Conservation (phyloP, 2,113 vertebrate genomes). For the Bujurquina vittata region DNA sequence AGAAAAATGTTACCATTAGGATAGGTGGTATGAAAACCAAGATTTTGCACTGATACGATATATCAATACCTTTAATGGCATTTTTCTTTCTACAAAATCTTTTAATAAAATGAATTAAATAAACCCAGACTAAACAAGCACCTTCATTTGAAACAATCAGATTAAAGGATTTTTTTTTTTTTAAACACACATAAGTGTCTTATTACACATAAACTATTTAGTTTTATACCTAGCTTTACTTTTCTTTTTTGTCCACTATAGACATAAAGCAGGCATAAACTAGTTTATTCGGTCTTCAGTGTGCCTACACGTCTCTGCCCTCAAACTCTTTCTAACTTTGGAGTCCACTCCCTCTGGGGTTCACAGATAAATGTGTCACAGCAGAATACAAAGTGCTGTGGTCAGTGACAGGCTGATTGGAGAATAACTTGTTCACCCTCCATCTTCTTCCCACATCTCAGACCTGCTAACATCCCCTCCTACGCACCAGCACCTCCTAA, state of each 20-base stretch:
- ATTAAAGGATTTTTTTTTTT: not conserved
- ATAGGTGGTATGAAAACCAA: too few species aligned
- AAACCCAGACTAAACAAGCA: not conserved
- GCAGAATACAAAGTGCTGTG: constrained; percentile 19
- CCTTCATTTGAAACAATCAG: too few species aligned
- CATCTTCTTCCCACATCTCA: constrained; percentile 46
- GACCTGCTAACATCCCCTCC: constrained; percentile 27
- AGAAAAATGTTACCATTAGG: not conserved
- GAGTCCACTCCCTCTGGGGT: constrained; percentile 9
- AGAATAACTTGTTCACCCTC: constrained; percentile 22
- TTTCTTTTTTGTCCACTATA: not conserved
- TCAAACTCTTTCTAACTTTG: constrained; percentile 25
- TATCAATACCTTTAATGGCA: not conserved
- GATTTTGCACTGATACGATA: not conserved
- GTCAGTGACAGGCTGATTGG: constrained; percentile 37
- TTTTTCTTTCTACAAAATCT: not conserved
- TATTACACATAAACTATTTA: too few species aligned
- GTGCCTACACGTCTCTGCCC: constrained; percentile 8
- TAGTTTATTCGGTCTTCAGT: not conserved
- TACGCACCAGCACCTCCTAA: constrained; percentile 34
- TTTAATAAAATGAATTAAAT: not conserved
- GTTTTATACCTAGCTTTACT: too few species aligned
- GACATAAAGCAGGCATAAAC: not conserved
- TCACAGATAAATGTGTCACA: constrained; percentile 25
- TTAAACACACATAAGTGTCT: too few species aligned